Base-by-base conservation (phyloP, 2,113 vertebrate genomes). In the Tragelaphus strepsiceros region DNA sequence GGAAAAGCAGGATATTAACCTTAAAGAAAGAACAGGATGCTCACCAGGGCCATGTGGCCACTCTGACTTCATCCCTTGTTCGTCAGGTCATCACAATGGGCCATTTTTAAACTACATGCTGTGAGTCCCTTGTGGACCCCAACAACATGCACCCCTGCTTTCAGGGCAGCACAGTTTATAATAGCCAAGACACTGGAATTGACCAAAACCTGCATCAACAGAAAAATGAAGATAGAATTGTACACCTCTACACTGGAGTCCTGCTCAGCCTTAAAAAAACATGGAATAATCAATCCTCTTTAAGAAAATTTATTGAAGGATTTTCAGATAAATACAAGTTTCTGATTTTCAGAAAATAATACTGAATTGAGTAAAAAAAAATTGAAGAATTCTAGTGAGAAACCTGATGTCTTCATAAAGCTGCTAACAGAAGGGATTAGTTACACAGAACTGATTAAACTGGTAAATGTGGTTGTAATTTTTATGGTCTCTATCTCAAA, bases 91-190 rank as follows among this genome's bases (percentile, higher is more conserved):
- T 32, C 0, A 19, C 64, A 19, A 5, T 35, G 32, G 32, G 64
- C 32, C 16, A 19, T n/a, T 10, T 35, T 35, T 10, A n/a, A n/a
- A 19, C 62, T n/a, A 5, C 2, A 10, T 0, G 1, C 32, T 35
- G 17, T 67, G 64, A 67, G 32, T 9, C 32, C 17, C 16, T 67
- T 11, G 32, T 11, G 64, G 32, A 10, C 64, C 32, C 62, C 2
- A 2, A 11, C 32, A 9, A 19, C 32, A 19, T 9, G 32, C 62
- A 19, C 32, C 62, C 16, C 32, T 9, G 62, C 28, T 62, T 30
- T 30, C 59, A 62, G 61, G 61, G 61, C 61, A 62, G 61, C 61
- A 30, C 13, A 6, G 6, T 28, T 30, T 62, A 62, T 13, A 62
- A 10, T 19, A n/a, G 64, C 32, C 64, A 19, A 19, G 16, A n/a